Evolutionary conservation across 2,113 vertebrate genomes (phyloP).

Genomic region (Pygoscelis antarcticus): DNA sequence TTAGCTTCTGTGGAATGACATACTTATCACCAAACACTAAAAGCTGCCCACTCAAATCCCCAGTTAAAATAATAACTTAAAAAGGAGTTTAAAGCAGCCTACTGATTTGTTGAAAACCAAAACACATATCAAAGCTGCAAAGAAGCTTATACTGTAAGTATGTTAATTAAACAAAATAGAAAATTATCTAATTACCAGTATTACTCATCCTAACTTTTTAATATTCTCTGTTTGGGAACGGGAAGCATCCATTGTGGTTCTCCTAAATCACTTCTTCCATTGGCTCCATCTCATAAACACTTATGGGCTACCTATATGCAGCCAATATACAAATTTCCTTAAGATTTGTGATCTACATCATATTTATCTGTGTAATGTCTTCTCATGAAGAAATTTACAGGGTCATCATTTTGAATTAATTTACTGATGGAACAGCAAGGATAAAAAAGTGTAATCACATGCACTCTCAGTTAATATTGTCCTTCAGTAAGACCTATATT

Average conservation of each 20-base stretch:
- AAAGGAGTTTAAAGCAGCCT: constrained; percentile 25
- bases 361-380: neutral
- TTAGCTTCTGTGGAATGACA: constrained; percentile 19
- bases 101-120: constrained; percentile 30
- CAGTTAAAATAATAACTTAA: constrained; percentile 37
- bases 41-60: constrained; percentile 9
- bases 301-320: neutral
- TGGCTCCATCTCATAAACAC: neutral
- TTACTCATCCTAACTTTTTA: constrained; percentile 22
- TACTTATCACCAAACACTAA: constrained; percentile 36
- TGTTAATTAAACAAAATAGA: constrained; percentile 44
- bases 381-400: neutral
- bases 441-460: neutral
- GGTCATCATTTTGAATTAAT: neutral
- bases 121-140: constrained; percentile 12
- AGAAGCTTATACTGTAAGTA: constrained; percentile 21
- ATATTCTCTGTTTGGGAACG: neutral
- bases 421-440: neutral
- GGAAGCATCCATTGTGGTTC: neutral
- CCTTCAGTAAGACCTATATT: neutral
- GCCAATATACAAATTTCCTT: neutral
- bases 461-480: neutral
- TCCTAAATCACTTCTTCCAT: neutral
- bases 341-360: neutral
- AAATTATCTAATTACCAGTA: constrained; percentile 13